These are phyloP conservation scores for Zaprionus vittiger DNA, from an alignment of 1,140 invertebrate genomes.

Conservation along the genomic window DNA sequence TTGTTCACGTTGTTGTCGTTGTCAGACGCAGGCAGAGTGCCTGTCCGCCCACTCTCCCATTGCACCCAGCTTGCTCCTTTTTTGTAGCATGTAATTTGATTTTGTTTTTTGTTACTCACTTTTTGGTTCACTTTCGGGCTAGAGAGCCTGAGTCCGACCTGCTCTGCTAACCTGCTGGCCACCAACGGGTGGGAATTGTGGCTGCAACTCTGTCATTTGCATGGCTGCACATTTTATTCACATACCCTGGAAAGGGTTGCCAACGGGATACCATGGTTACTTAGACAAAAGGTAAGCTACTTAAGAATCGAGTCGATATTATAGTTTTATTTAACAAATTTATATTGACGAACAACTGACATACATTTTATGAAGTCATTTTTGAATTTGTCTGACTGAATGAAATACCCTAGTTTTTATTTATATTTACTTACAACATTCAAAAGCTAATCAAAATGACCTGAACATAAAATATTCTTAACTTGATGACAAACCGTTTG, in stretches of 20 bases:
- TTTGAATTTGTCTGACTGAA: too few species aligned
- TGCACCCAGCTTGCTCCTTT: conserved; percentile 7
- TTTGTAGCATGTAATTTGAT: conserved; percentile 64
- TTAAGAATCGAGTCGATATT: too few species aligned
- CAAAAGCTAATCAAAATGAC: too few species aligned
- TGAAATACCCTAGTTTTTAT: too few species aligned
- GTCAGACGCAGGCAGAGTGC: conserved; percentile 10
- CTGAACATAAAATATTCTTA: too few species aligned
- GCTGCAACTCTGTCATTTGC: conserved; percentile 45
- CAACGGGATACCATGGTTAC: neutral
- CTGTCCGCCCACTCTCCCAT: neutral
- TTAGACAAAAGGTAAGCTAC: too few species aligned
- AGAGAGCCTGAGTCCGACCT: neutral
- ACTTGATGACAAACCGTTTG: too few species aligned
- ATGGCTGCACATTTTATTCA: conserved; percentile 42
- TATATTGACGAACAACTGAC: too few species aligned
- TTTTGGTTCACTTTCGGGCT: conserved; percentile 2
- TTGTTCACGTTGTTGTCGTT: conserved; percentile 11
- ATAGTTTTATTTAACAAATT: too few species aligned
- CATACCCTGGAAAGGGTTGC: neutral
- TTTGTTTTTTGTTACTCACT: conserved; percentile 38
- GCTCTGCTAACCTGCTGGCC: conserved; percentile 36
- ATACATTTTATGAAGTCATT: too few species aligned
- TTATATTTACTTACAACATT: too few species aligned
- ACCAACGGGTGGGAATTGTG: conserved; percentile 49